A percentile compares a stretch with the other conserved stretches of the same genome.
phyloP scores from a whole-genome alignment of 2,888 invertebrate genomes.

The Margaritifera margaritifera region DNA sequence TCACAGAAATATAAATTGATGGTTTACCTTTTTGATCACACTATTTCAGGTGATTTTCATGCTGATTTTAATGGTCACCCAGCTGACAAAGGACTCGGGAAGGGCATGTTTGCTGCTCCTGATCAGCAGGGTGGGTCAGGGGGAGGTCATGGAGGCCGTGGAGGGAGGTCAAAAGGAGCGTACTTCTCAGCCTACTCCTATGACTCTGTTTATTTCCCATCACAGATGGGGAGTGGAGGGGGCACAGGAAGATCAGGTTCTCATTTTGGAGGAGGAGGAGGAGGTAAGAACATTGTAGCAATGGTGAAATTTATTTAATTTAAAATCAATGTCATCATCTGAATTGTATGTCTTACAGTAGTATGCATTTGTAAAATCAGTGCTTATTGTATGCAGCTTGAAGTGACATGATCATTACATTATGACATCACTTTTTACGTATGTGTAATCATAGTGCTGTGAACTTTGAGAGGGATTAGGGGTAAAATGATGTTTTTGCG shows the following conservation, averaged over 20 bases:
- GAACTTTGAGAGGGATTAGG: too few relatives aligned
- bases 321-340: too few relatives aligned
- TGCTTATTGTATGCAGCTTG: too few relatives aligned
- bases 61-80: conserved; percentile 53
- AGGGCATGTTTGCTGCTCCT: conserved; percentile 31
- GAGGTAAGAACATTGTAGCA: conserved; percentile 38
- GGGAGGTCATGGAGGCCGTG: conserved; percentile 59
- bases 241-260: conserved; percentile 24
- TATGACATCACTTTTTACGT: too few relatives aligned
- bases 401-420: too few relatives aligned
- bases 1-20: too few relatives aligned
- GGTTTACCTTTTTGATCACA: too few relatives aligned
- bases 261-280: conserved; percentile 49
- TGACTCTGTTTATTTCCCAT: conserved; percentile 48
- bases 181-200: conserved; percentile 48
- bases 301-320: too few relatives aligned
- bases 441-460: too few relatives aligned
- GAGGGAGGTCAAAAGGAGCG: conserved; percentile 46
- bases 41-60: conserved; percentile 52
- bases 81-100: conserved; percentile 44
- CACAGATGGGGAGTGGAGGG: conserved; percentile 55
- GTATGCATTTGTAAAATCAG: too few relatives aligned
- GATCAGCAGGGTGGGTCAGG: conserved; percentile 49
- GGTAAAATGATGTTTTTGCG: too few relatives aligned
- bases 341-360: too few relatives aligned